A percentile compares a stretch with the other conserved stretches of the same genome.
Evolutionary conservation across 2,888 invertebrate species (phyloP).

Genomic region (Agrotis exclamationis): DNA sequence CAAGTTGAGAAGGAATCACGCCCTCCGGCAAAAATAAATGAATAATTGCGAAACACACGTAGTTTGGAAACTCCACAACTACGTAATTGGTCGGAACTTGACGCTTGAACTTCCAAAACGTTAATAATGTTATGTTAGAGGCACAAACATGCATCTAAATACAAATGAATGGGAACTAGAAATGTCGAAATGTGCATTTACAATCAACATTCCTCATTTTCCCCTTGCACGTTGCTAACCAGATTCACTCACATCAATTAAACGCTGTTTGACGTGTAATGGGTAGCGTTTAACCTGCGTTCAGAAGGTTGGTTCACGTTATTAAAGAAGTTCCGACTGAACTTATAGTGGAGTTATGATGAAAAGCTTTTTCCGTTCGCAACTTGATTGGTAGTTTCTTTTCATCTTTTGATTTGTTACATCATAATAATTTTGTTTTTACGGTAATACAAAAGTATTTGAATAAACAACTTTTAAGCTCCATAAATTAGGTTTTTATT

Average conservation of each 20-base stretch:
- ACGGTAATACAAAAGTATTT: too few relatives aligned
- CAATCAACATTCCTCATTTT: not conserved
- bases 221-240: not conserved
- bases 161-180: not conserved
- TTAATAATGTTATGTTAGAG: not conserved
- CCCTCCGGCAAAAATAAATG: slow-evolving; percentile 7
- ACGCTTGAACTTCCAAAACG: not conserved
- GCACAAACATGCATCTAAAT: not conserved
- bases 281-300: not conserved
- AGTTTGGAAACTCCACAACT: not conserved
- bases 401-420: not conserved
- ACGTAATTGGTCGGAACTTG: not conserved
- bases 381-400: not conserved
- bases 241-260: slow-evolving; percentile 9
- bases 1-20: not conserved
- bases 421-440: too few relatives aligned
- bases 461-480: too few relatives aligned
- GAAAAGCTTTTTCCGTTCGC: too few relatives aligned
- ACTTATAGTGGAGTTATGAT: not conserved
- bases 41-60: slow-evolving; percentile 5
- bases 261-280: slow-evolving; percentile 12
- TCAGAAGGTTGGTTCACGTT: not conserved
- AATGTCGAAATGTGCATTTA: not conserved
- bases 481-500: too few relatives aligned
- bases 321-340: not conserved